Evolutionary conservation across 2,113 vertebrate species (phyloP), one percentile per base, ranked within the genome.

Genomic region (Psophia crepitans): DNA sequence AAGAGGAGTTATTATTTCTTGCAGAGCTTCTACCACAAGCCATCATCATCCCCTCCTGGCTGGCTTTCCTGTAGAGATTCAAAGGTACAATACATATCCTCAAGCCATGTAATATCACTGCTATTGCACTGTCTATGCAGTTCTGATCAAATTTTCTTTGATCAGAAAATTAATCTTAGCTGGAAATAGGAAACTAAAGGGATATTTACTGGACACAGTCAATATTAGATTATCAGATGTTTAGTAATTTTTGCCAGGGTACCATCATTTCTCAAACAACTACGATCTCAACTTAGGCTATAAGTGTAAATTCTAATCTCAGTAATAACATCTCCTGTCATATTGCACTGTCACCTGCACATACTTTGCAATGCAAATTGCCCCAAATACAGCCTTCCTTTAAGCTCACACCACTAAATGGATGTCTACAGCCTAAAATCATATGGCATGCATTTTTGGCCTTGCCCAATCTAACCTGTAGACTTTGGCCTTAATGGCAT

Each of bases 91-190:
- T 70, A 77, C 57, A 33, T 93, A 75, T 90, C 93, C 92, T 76
- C 76, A 88, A 93, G 90, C 93, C 85, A 87, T 80, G 88, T 92
- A 94, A 93, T 96, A 86, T 77, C 11, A 7, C 68, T 82, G 80
- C 83, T 94, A 49, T 80, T 92, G 80, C 7, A 8, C 89, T 91
- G 53, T 65, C 81, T 87, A 80, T 74, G 83, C 89, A 90, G 74
- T 94, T 86, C 79, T 94, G 92, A 92, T 94, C 94, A 96, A 88
- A 95, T 92, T 85, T 86, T 86, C 82, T 95, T 85, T 94, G 93
- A 93, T 94, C 83, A 86, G 87, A 94, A 96, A 94, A 96, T 96
- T 89, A 93, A 93, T 92, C 85, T 78, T 90, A 74, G 60, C 58
- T 82, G 39, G 41, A 93, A 95, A 90, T 37, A 91, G 83, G 41